A percentile compares a stretch with the other conserved stretches of the same genome.
Evolutionary conservation across 1,140 invertebrate species (phyloP).

Genomic region (Ips nitidus): DNA sequence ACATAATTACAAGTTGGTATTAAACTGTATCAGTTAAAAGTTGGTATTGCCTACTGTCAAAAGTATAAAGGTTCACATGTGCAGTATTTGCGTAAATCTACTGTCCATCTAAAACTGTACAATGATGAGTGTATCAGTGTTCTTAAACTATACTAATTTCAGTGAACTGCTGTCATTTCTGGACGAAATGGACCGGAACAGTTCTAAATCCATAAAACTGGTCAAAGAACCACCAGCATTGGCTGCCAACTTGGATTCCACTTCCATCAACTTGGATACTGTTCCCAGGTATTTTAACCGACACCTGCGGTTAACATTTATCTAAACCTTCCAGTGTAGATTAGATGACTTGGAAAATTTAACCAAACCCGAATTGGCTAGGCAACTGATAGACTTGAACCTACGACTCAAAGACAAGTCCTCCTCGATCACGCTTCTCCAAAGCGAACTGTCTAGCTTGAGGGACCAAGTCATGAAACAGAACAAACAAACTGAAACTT

Average conservation of each 20-base stretch:
- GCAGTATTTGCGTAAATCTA: no score
- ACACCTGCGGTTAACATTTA: background rate
- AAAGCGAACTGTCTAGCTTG: slow-evolving; percentile 45
- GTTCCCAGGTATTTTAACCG: slow-evolving; percentile 42
- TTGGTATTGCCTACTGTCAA: background rate
- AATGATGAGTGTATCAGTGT: no score
- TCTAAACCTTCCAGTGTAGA: slow-evolving; percentile 31
- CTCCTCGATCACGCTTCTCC: slow-evolving; percentile 44
- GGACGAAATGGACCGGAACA: slow-evolving; percentile 48
- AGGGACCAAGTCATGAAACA: slow-evolving; percentile 43
- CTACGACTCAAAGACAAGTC: slow-evolving; percentile 49
- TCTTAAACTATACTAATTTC: slow-evolving; percentile 12
- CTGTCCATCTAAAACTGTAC: no score
- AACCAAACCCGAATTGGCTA: slow-evolving; percentile 41
- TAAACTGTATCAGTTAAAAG: background rate
- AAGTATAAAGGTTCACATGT: no score
- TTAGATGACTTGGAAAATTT: slow-evolving; percentile 43
- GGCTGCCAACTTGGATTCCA: slow-evolving; percentile 38
- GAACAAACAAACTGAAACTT: slow-evolving; percentile 43
- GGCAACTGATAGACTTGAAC: slow-evolving; percentile 44
- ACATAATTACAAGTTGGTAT: slow-evolving; percentile 6
- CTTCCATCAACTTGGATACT: slow-evolving; percentile 41
- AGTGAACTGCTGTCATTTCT: slow-evolving; percentile 48
- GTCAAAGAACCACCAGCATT: slow-evolving; percentile 41
- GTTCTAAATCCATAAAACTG: slow-evolving; percentile 40